Percentiles rank a stretch among this genome's conserved stretches.
phyloP scores from a whole-genome alignment of 2,113 vertebrate genomes.

The Cyanoramphus novaezelandiae region DNA sequence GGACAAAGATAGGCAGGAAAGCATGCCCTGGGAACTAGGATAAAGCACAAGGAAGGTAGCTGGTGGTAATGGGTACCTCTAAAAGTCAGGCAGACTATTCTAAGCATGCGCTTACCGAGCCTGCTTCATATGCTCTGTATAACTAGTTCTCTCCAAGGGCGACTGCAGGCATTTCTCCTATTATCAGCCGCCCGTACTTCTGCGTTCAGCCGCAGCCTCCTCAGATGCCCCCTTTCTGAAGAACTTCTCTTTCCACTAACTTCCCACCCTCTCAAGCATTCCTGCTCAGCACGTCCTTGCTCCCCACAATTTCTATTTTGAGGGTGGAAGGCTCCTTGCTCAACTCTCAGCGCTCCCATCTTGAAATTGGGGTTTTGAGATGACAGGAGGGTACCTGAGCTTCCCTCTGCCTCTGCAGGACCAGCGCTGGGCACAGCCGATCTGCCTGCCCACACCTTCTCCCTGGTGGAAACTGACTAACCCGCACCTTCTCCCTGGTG shows the following conservation, averaged over 20 bases:
- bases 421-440: fast-evolving
- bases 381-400: neutral
- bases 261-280: neutral
- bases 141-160: neutral
- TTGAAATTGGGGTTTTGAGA: neutral
- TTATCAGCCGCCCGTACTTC: neutral
- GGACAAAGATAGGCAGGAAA: neutral
- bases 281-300: neutral
- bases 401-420: neutral
- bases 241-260: neutral
- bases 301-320: conserved; percentile 16
- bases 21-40: neutral
- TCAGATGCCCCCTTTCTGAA: conserved; percentile 13
- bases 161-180: neutral
- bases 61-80: neutral
- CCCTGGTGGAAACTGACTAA: neutral
- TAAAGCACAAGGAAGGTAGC: neutral
- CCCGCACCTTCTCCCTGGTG: fast-evolving
- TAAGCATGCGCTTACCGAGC: fast-evolving
- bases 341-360: neutral
- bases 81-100: neutral
- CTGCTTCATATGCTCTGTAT: neutral
- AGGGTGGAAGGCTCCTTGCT: neutral
- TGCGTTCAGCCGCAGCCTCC: neutral
- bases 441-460: neutral